Conservation (phyloP, 92 coral and sea anemone genomes). For the Epizoanthus ramosus region DNA sequence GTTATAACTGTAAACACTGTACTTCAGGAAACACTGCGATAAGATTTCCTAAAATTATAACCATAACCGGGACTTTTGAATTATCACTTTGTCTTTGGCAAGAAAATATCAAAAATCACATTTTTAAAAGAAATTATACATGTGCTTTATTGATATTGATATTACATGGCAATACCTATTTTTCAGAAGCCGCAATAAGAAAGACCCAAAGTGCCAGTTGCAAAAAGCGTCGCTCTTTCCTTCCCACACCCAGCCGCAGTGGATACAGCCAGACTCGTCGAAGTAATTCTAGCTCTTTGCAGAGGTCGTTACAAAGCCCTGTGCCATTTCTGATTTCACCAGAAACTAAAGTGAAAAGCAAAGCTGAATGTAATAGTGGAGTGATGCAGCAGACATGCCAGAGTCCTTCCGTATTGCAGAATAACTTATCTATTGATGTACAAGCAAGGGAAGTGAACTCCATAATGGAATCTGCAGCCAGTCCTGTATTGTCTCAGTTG, state of each 20-base stretch:
- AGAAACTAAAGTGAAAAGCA: background rate
- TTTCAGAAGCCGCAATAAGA: conserved; percentile 9
- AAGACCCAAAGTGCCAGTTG: conserved; percentile 64
- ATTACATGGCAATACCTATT: background rate
- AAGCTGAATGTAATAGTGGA: background rate
- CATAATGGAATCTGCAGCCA: background rate
- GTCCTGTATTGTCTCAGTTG: background rate
- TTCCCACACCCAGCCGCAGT: conserved; percentile 73
- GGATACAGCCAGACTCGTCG: conserved; percentile 22
- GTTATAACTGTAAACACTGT: no score
- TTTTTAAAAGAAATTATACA: no score
- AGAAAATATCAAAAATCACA: no score
- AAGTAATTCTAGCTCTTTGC: background rate
- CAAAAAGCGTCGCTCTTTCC: conserved; percentile 73
- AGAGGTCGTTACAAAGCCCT: conserved; percentile 7
- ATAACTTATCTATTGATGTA: background rate
- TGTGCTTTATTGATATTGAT: no score
- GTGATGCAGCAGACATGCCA: background rate
- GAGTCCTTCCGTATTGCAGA: background rate
- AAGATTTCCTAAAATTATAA: no score
- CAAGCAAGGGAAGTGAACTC: background rate
- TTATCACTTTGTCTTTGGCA: no score
- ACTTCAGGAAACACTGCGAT: no score
- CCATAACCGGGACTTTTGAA: no score
- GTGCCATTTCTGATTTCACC: conserved; percentile 21